A percentile compares a stretch with the other conserved stretches of the same genome.
phyloP scores from a whole-genome alignment of 2,797 vertebrate species.

The Leptodactylus fallax region DNA sequence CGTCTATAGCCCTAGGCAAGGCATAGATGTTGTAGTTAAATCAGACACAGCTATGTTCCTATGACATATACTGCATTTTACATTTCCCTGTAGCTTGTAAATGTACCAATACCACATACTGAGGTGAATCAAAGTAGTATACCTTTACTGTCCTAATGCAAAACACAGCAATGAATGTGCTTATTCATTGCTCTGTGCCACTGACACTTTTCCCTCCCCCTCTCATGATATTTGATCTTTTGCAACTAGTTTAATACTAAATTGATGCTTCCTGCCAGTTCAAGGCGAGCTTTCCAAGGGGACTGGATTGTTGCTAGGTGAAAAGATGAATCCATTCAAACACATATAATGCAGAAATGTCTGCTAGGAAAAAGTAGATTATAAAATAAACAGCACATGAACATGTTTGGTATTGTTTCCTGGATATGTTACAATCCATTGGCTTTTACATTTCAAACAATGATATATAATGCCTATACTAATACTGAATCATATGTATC shows the following conservation, averaged over 20 bases:
- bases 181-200: slow-evolving; percentile 20
- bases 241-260: slow-evolving; percentile 27
- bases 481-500: too few species aligned
- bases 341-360: background rate
- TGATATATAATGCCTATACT: too few species aligned
- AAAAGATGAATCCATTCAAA: background rate
- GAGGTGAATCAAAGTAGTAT: slow-evolving; percentile 1
- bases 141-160: slow-evolving; percentile 25
- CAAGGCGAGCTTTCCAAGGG: background rate
- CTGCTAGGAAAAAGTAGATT: background rate
- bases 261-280: slow-evolving; percentile 32
- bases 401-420: background rate
- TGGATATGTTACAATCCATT: background rate
- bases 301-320: background rate
- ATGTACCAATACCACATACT: slow-evolving; percentile 35
- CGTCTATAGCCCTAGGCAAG: too few species aligned
- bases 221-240: slow-evolving; percentile 31
- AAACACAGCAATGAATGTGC: slow-evolving; percentile 21
- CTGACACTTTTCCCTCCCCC: background rate
- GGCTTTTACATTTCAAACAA: too few species aligned
- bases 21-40: background rate
- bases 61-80: background rate
- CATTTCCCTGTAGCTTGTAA: slow-evolving; percentile 18
- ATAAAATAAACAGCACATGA: background rate
- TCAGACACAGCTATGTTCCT: background rate